Evolutionary conservation across 2,888 invertebrate species (phyloP).

Genomic region (Andricus quercusramuli): DNA sequence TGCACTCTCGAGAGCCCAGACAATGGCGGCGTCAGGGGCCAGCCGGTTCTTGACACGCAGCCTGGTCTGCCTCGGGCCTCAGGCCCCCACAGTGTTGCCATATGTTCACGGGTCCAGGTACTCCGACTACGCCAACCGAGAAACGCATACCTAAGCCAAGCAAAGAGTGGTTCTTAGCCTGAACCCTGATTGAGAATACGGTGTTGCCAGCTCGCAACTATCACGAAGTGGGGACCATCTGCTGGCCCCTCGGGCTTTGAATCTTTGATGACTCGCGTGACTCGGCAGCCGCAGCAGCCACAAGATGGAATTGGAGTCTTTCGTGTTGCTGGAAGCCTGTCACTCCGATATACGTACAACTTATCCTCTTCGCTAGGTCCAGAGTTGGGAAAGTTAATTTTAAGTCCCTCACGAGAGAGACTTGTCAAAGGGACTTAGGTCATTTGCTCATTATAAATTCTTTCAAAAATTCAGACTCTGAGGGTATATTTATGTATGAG

Average conservation of each 20-base stretch:
- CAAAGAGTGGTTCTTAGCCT: slow-evolving; percentile 10
- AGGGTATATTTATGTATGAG: not conserved
- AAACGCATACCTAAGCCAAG: not conserved
- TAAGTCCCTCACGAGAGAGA: slow-evolving; percentile 9
- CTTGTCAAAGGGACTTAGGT: slow-evolving; percentile 24
- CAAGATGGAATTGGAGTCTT: slow-evolving; percentile 50
- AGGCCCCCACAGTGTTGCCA: slow-evolving; percentile 55
- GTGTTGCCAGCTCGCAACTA: slow-evolving; percentile 61
- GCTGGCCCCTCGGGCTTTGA: slow-evolving; percentile 75
- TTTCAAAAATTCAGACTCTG: not conserved
- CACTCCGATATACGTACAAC: slow-evolving; percentile 20
- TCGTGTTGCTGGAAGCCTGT: slow-evolving; percentile 43
- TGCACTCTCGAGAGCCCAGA: slow-evolving; percentile 60
- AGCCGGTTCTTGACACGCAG: slow-evolving; percentile 76
- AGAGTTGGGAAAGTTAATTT: slow-evolving; percentile 30
- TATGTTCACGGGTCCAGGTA: slow-evolving; percentile 36
- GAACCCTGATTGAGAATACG: slow-evolving; percentile 46
- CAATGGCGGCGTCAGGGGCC: slow-evolving; percentile 73
- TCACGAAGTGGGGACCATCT: slow-evolving; percentile 71
- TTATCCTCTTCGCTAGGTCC: slow-evolving; percentile 25
- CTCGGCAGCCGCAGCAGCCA: slow-evolving; percentile 63
- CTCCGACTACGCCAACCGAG: not conserved
- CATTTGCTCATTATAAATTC: slow-evolving; percentile 27
- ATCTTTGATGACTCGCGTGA: slow-evolving; percentile 77
- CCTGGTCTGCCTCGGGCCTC: slow-evolving; percentile 46